These are phyloP conservation scores for Caenorhabditis macrosperma DNA, from an alignment of 2,888 invertebrate species.

Conservation along the genomic window DNA sequence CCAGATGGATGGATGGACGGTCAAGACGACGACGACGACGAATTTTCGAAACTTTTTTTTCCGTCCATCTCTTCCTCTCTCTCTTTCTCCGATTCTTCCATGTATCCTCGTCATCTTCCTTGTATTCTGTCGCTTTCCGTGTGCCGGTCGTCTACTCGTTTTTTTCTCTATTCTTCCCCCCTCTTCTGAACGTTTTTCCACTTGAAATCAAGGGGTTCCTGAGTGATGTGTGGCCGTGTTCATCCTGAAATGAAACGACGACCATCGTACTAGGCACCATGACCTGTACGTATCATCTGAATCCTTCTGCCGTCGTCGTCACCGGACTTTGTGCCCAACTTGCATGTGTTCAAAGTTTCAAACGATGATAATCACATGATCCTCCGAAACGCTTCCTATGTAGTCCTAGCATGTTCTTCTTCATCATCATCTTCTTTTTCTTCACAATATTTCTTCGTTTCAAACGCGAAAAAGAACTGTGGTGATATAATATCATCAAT, in stretches of 20 bases:
- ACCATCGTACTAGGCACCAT: not conserved
- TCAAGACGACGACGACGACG: conserved; percentile 1
- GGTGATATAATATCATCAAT: not conserved
- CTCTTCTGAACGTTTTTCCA: conserved; percentile 3
- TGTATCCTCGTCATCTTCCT: not conserved
- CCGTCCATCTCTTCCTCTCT: not conserved
- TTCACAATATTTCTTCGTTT: not conserved
- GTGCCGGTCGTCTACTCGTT: not conserved
- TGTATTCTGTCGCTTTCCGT: not conserved
- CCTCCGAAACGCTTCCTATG: not conserved
- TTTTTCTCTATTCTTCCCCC: not conserved
- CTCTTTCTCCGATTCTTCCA: not conserved
- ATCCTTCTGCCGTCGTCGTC: not conserved
- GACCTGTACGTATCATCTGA: not conserved
- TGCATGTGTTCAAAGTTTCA: no score
- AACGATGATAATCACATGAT: not conserved
- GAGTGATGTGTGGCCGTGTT: not conserved
- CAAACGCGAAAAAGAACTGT: not conserved
- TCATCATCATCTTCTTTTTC: not conserved
- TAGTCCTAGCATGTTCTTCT: no score
- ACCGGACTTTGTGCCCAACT: not conserved
- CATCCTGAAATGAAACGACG: no score
- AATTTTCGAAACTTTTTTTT: conserved; percentile 28
- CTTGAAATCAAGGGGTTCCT: conserved; percentile 4
- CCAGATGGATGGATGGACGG: conserved; percentile 13